A percentile compares a stretch with the other conserved stretches of the same genome.
These are phyloP conservation scores for Phymastichus coffea DNA, from an alignment of 1,140 invertebrate genomes.

Conservation along the genomic window DNA sequence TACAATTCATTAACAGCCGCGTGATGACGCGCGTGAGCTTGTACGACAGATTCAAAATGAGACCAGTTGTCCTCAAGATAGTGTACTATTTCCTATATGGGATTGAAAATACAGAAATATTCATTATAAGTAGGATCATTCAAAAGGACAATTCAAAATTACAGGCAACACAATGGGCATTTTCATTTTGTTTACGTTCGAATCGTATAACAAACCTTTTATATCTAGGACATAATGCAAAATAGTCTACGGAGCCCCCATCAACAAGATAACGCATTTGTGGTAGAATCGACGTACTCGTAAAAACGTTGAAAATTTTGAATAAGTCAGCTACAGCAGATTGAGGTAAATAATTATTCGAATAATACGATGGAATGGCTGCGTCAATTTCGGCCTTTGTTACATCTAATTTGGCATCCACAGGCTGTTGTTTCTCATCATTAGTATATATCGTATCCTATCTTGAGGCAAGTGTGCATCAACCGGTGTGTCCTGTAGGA, in stretches of 20 bases:
- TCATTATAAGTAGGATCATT: conserved; percentile 1
- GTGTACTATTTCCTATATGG: conserved; percentile 4
- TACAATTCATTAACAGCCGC: neutral
- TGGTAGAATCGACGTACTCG: neutral
- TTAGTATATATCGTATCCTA: too few relatives aligned
- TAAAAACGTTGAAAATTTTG: too few relatives aligned
- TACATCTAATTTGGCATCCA: too few relatives aligned
- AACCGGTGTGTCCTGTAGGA: too few relatives aligned
- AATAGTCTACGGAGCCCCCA: conserved; percentile 7
- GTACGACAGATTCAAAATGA: conserved; percentile 12
- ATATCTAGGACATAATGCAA: conserved; percentile 5
- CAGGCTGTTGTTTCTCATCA: too few relatives aligned
- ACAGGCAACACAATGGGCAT: neutral
- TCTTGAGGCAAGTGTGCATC: too few relatives aligned
- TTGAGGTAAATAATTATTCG: too few relatives aligned
- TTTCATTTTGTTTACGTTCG: neutral
- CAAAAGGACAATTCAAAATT: neutral
- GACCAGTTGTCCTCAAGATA: conserved; percentile 12
- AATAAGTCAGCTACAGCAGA: too few relatives aligned
- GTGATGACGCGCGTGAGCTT: neutral
- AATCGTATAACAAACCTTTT: neutral
- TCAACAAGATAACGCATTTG: neutral
- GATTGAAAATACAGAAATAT: conserved; percentile 16
- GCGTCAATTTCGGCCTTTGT: too few relatives aligned
- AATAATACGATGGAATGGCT: too few relatives aligned